phyloP scores from a whole-genome alignment of 2,113 vertebrate species.

The Rhinoptilus africanus region DNA sequence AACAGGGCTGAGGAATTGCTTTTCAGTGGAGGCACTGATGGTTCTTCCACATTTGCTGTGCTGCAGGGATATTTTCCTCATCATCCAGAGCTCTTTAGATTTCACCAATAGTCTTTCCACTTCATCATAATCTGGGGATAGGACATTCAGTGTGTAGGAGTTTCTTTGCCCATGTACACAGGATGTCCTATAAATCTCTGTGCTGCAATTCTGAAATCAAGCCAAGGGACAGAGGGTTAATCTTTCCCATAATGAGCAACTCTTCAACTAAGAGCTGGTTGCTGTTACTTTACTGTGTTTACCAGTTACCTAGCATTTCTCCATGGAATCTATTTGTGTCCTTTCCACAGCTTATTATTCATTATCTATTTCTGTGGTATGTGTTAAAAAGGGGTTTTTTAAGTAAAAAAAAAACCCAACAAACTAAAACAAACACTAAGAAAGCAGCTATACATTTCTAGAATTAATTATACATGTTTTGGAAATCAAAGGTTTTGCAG shows the following conservation, averaged over 20 bases:
- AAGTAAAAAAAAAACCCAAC: neutral
- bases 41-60: neutral
- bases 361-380: neutral
- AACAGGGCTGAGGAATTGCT: neutral
- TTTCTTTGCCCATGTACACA: neutral
- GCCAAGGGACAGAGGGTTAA: neutral
- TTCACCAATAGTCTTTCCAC: neutral
- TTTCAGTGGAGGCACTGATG: accelerated
- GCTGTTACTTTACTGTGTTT: neutral
- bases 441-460: neutral
- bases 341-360: neutral
- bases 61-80: neutral
- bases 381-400: neutral
- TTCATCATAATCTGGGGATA: neutral
- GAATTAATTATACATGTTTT: neutral
- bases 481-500: neutral
- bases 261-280: neutral
- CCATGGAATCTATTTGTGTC: neutral
- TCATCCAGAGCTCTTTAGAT: neutral
- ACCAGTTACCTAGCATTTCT: neutral
- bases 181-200: neutral
- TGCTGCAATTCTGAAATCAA: neutral
- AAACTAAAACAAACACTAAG: neutral
- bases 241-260: neutral
- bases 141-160: neutral